phyloP scores from a whole-genome alignment of 2,113 vertebrate genomes.

The Protobothrops flavoviridis region DNA sequence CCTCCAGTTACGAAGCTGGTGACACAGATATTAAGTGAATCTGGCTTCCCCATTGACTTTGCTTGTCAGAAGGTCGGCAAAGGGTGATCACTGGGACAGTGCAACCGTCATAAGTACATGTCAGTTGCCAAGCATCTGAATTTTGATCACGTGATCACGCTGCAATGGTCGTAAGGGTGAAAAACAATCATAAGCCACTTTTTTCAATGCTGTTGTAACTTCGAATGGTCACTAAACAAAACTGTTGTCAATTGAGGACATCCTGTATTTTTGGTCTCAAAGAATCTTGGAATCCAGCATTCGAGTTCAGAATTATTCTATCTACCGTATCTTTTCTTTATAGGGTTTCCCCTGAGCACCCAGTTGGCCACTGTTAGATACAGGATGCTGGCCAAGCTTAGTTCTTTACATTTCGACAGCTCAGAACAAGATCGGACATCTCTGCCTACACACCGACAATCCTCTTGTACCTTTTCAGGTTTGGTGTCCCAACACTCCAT shows the following conservation, averaged over 20 bases:
- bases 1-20: neutral
- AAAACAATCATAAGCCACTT: neutral
- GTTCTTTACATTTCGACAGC: neutral
- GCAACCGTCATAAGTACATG: neutral
- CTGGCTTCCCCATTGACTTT: neutral
- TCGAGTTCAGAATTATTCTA: neutral
- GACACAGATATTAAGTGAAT: neutral
- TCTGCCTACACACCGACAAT: too few species aligned
- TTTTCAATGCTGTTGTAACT: neutral
- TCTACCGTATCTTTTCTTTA: neutral
- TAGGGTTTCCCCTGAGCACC: neutral
- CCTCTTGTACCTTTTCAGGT: conserved; percentile 85
- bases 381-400: too few species aligned
- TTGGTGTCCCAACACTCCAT: conserved; percentile 95
- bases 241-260: neutral
- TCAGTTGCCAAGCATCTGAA: neutral
- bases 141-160: neutral
- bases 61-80: neutral
- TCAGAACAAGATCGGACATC: neutral
- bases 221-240: neutral
- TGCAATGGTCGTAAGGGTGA: neutral
- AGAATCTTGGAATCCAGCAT: neutral
- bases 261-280: neutral
- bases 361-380: neutral
- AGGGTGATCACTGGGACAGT: neutral